phyloP scores from a whole-genome alignment of 1,140 invertebrate species.

The Bombus terrestris region DNA sequence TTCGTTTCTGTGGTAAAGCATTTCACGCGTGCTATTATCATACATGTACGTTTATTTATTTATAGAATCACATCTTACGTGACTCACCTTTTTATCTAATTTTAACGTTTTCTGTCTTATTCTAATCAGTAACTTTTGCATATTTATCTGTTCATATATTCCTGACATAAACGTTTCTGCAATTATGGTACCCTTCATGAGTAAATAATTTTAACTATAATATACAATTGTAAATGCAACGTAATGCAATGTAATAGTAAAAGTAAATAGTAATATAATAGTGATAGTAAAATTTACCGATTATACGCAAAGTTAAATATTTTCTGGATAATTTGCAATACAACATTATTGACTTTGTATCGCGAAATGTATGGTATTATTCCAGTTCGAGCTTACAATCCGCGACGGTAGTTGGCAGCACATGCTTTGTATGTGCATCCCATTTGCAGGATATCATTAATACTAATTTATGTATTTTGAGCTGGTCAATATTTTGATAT shows the following conservation, averaged over 20 bases:
- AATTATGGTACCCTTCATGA: not conserved
- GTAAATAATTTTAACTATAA: not conserved
- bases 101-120: too few species aligned
- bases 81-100: too few species aligned
- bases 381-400: not conserved
- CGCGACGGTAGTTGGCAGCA: constrained; percentile 51
- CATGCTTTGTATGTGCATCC: not conserved
- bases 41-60: not conserved
- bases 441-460: not conserved
- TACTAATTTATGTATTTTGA: not conserved
- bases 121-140: not conserved
- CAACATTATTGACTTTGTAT: not conserved
- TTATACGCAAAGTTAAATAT: not conserved
- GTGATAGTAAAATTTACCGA: too few species aligned
- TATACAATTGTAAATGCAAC: too few species aligned
- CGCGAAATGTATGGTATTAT: not conserved
- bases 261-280: too few species aligned
- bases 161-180: not conserved
- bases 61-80: not conserved
- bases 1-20: not conserved
- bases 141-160: not conserved
- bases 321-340: not conserved
- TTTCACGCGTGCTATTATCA: too few species aligned
- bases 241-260: too few species aligned
- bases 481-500: not conserved